Evolutionary conservation across 2,888 invertebrate genomes (phyloP).

Genomic region (Epinotia brunnichana): DNA sequence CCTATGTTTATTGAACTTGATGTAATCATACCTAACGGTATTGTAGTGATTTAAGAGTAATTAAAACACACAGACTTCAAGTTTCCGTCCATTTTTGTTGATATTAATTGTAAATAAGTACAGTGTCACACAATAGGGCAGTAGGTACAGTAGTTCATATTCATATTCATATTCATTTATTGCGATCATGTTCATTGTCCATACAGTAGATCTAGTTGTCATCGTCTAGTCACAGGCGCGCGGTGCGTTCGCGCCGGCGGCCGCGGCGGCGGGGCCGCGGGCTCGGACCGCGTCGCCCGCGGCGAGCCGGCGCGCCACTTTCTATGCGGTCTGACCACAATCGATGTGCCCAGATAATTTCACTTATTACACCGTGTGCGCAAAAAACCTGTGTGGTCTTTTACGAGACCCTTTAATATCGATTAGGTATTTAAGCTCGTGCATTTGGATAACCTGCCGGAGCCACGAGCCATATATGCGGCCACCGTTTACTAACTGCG

Average conservation of each 20-base stretch:
- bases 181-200: too few relatives aligned
- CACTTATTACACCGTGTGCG: constrained; percentile 47
- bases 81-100: neutral
- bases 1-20: too few relatives aligned
- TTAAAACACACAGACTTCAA: too few relatives aligned
- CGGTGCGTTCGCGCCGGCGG: neutral
- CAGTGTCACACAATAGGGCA: neutral
- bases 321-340: constrained; percentile 55
- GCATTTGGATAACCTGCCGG: neutral
- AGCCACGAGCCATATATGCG: neutral
- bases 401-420: constrained; percentile 43
- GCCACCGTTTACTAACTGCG: neutral
- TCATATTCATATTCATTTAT: too few relatives aligned
- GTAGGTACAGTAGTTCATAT: too few relatives aligned
- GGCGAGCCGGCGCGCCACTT: constrained; percentile 53
- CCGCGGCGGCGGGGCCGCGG: constrained; percentile 39
- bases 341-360: constrained; percentile 53
- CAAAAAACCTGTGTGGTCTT: constrained; percentile 52
- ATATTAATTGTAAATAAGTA: neutral
- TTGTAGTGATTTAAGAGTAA: too few relatives aligned
- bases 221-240: neutral
- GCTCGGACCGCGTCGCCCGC: constrained; percentile 49
- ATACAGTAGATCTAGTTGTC: too few relatives aligned
- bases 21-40: too few relatives aligned
- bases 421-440: neutral